phyloP scores from a whole-genome alignment of 2,113 vertebrate species.

The Galbula dea region DNA sequence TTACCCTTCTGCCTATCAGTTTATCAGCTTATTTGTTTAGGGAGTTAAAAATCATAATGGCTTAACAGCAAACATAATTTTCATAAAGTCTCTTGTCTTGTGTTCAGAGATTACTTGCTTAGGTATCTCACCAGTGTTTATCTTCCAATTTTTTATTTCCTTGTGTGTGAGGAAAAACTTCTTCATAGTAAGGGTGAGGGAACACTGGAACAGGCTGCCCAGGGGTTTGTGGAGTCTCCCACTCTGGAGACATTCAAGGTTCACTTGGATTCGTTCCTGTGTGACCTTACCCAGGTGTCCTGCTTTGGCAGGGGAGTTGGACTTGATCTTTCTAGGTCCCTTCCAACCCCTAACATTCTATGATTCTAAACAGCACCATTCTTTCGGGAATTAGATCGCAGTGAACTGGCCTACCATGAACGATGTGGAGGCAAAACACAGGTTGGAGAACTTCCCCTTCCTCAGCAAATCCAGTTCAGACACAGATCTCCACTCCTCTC shows the following conservation, averaged over 20 bases:
- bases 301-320: no score
- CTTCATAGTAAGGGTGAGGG: no score
- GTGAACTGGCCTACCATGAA: accelerated
- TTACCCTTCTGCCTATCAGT: not conserved
- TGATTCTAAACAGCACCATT: no score
- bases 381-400: not conserved
- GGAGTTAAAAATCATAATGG: not conserved
- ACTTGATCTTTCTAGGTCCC: no score
- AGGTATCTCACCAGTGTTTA: not conserved
- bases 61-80: accelerated
- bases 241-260: no score
- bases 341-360: no score
- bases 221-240: no score
- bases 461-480: accelerated
- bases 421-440: accelerated
- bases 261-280: no score
- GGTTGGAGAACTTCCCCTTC: not conserved
- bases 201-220: no score
- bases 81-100: not conserved
- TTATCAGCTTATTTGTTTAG: not conserved
- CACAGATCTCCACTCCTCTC: accelerated
- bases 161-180: no score
- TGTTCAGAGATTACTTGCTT: not conserved
- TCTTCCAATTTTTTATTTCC: not conserved
- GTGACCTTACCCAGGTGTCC: no score